Percentiles rank a stretch among this genome's conserved stretches.
These are phyloP conservation scores for Lasioglossum calceatum DNA, from an alignment of 2,888 invertebrate species.

Conservation along the genomic window DNA sequence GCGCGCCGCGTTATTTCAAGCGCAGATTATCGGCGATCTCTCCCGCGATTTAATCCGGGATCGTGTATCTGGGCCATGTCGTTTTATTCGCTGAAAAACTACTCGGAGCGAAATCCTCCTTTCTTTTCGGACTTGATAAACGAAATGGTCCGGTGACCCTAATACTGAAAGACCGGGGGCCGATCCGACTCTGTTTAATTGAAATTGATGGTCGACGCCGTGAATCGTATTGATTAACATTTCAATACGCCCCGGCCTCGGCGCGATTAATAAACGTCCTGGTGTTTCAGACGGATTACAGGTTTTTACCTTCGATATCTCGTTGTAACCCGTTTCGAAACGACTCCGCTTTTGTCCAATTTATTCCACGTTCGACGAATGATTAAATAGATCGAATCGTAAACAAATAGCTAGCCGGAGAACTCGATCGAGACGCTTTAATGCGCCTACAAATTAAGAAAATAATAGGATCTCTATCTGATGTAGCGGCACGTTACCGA, in stretches of 20 bases:
- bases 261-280: not conserved
- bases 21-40: constrained; percentile 58
- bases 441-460: not conserved
- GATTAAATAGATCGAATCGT: not conserved
- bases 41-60: constrained; percentile 58
- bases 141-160: constrained; percentile 12
- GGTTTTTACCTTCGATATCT: not conserved
- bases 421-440: not conserved
- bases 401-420: not conserved
- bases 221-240: constrained; percentile 7
- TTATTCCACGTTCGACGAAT: not conserved
- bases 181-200: not conserved
- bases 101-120: constrained; percentile 18
- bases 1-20: constrained; percentile 55
- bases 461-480: not conserved
- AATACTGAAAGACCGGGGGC: not conserved
- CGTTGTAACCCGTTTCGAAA: not conserved
- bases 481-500: not conserved
- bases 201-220: constrained; percentile 1
- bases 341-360: no score
- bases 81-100: constrained; percentile 39
- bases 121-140: not conserved
- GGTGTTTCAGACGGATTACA: not conserved
- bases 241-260: not conserved
- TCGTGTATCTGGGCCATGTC: constrained; percentile 50